phyloP scores from a whole-genome alignment of 2,113 vertebrate genomes.

The Saccopteryx leptura region DNA sequence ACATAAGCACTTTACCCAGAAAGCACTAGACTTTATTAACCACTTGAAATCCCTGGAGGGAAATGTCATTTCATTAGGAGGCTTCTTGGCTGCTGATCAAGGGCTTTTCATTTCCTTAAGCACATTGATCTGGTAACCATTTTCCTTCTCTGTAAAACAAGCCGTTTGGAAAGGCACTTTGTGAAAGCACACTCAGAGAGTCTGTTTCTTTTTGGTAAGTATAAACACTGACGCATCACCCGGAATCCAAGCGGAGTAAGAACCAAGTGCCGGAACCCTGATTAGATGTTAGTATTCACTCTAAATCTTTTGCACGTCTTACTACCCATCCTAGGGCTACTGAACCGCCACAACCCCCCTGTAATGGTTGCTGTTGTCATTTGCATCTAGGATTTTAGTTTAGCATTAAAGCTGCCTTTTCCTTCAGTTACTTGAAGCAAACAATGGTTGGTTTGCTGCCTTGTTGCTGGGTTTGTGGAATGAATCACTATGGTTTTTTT shows the following conservation, averaged over 20 bases:
- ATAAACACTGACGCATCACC: background rate
- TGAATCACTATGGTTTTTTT: background rate
- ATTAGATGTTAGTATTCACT: background rate
- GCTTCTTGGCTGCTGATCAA: constrained; percentile 74
- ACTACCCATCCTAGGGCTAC: background rate
- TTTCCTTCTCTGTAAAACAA: constrained; percentile 63
- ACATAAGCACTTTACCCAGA: constrained; percentile 39
- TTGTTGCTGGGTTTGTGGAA: background rate
- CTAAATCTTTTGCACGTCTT: background rate
- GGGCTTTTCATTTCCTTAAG: constrained; percentile 78
- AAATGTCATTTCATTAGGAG: constrained; percentile 75
- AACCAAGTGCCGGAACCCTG: background rate
- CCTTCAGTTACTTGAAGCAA: background rate
- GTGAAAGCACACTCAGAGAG: background rate
- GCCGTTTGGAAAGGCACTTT: constrained; percentile 30
- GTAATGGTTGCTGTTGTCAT: too few species aligned
- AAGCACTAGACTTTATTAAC: constrained; percentile 62
- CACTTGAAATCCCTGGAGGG: constrained; percentile 68
- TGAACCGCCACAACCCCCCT: accelerated
- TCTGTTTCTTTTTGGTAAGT: background rate
- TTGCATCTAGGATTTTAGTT: background rate
- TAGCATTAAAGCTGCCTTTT: background rate
- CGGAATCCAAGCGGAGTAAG: background rate
- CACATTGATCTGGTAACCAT: constrained; percentile 67
- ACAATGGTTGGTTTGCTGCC: background rate